Evolutionary conservation across 2,888 invertebrate species (phyloP).

Genomic region (Thereva unica): DNA sequence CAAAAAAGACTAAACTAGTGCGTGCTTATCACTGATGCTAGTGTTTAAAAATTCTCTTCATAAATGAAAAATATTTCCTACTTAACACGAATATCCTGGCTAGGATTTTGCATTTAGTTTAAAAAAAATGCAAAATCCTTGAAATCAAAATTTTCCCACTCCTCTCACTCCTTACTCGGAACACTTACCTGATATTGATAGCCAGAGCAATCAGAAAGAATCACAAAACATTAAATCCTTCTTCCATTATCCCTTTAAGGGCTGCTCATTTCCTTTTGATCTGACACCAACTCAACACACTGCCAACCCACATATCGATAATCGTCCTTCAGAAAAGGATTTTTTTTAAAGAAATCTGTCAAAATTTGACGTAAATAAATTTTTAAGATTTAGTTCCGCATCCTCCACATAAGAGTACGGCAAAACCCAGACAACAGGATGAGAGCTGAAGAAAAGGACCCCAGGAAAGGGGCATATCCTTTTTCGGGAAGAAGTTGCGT

Average conservation of each 20-base stretch:
- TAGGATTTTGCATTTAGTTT: no score
- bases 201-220: background rate
- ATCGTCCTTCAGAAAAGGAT: background rate
- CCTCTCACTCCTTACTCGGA: no score
- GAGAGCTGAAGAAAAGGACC: background rate
- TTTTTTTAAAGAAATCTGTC: constrained; percentile 22
- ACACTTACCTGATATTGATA: no score
- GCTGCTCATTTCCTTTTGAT: background rate
- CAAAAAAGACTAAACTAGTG: no score
- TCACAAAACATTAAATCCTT: constrained; percentile 26
- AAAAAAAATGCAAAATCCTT: no score
- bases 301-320: background rate
- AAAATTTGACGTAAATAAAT: constrained; percentile 36
- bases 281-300: background rate
- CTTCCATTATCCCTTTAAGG: constrained; percentile 30
- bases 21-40: no score
- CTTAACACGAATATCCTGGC: no score
- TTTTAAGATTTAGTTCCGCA: constrained; percentile 36
- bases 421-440: background rate
- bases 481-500: background rate
- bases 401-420: constrained; percentile 20
- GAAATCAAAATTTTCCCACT: no score
- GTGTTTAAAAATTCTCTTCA: no score
- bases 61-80: no score
- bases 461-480: constrained; percentile 17